phyloP scores from a whole-genome alignment of 2,113 vertebrate genomes.

The Pleuronectes platessa region DNA sequence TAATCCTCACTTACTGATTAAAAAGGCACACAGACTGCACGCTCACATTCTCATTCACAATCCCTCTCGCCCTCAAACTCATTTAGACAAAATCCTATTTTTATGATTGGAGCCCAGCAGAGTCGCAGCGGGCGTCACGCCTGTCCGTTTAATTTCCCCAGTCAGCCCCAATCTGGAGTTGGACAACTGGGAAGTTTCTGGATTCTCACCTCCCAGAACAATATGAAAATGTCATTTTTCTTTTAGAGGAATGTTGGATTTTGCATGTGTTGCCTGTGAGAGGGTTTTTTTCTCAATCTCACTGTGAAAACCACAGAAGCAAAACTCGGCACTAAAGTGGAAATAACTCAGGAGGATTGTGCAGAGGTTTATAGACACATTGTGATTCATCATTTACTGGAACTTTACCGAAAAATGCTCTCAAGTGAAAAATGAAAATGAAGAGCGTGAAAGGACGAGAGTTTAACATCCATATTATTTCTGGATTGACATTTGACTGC shows the following conservation, averaged over 20 bases:
- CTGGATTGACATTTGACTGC: slow-evolving; percentile 32
- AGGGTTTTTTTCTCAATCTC: background rate
- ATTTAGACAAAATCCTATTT: slow-evolving; percentile 57
- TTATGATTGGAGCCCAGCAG: slow-evolving; percentile 20
- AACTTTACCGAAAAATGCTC: background rate
- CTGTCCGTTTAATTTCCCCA: slow-evolving; percentile 56
- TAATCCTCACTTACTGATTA: slow-evolving; percentile 46
- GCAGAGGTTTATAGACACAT: too few species aligned
- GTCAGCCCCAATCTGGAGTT: slow-evolving; percentile 24
- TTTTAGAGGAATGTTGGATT: slow-evolving; percentile 33
- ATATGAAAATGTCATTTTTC: slow-evolving; percentile 11
- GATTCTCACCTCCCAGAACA: slow-evolving; percentile 23
- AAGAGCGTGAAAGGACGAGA: background rate
- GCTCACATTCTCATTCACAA: background rate
- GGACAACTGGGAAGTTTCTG: slow-evolving; percentile 40
- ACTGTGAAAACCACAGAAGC: background rate
- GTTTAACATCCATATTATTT: slow-evolving; percentile 3
- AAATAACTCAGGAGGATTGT: background rate
- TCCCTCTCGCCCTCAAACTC: slow-evolving; percentile 30
- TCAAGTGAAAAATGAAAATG: background rate
- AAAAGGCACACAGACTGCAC: slow-evolving; percentile 9
- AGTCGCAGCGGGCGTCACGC: slow-evolving; percentile 21
- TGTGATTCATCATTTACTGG: background rate
- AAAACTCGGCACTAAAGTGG: background rate
- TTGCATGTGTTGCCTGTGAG: background rate